phyloP scores from a whole-genome alignment of 2,113 vertebrate species.

The Haemorhous mexicanus region DNA sequence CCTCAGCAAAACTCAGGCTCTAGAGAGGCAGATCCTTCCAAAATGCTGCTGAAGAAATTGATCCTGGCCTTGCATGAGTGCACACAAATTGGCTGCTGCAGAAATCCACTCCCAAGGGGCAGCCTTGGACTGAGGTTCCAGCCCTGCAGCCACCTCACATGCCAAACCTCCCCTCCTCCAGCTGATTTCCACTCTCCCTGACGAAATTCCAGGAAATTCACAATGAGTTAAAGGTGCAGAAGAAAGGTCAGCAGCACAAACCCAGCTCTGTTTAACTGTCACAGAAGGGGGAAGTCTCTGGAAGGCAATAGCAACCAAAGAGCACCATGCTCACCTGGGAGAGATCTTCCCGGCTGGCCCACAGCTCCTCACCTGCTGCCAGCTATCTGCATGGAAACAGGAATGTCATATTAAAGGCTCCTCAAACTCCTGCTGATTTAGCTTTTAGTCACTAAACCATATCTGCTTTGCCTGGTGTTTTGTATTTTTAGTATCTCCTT shows the following conservation, averaged over 20 bases:
- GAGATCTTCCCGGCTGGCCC: background rate
- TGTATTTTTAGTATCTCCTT: background rate
- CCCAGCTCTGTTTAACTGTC: background rate
- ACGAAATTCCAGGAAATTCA: background rate
- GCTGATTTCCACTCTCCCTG: background rate
- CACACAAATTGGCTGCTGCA: background rate
- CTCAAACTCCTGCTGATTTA: background rate
- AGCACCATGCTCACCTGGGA: background rate
- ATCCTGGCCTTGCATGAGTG: background rate
- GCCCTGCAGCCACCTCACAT: background rate
- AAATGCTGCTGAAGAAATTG: background rate
- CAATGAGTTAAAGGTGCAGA: background rate
- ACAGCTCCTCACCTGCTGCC: background rate
- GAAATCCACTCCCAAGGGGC: background rate
- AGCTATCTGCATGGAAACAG: background rate
- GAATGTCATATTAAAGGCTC: background rate
- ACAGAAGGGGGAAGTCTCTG: rapidly evolving
- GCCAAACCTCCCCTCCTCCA: background rate
- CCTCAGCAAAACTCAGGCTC: background rate
- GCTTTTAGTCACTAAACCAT: background rate
- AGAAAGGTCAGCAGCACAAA: background rate
- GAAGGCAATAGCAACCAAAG: background rate
- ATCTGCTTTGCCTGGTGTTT: background rate
- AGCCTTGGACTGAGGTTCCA: background rate
- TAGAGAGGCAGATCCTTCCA: background rate